These are phyloP conservation scores for Oryzias celebensis DNA, from an alignment of 2,113 vertebrate genomes.

Conservation along the genomic window DNA sequence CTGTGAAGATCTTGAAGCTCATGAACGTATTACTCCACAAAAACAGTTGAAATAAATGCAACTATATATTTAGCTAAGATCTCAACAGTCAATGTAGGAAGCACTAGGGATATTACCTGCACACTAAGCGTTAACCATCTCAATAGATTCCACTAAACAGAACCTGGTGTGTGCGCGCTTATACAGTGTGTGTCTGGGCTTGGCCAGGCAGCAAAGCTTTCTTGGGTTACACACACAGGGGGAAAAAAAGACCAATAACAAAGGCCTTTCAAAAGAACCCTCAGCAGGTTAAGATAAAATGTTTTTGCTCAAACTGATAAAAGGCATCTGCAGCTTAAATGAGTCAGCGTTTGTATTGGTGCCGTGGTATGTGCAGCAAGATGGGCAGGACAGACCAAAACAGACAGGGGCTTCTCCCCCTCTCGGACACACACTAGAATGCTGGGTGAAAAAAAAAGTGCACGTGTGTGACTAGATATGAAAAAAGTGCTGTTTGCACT, in stretches of 20 bases:
- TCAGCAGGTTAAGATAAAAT: conserved; percentile 78
- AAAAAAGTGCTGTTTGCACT: conserved; percentile 11
- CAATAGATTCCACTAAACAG: conserved; percentile 64
- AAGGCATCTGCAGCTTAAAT: conserved; percentile 76
- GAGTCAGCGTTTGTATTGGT: conserved; percentile 45
- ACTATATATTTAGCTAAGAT: conserved; percentile 6
- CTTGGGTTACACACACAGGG: conserved; percentile 75
- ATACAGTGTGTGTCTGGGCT: conserved; percentile 64
- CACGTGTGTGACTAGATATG: conserved; percentile 18
- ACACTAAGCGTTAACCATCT: conserved; percentile 38
- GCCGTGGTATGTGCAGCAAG: conserved; percentile 46
- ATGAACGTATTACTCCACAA: background rate
- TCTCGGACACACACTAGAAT: conserved; percentile 8
- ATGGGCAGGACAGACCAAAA: conserved; percentile 31
- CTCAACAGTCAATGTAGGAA: conserved; percentile 24
- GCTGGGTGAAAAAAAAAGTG: background rate
- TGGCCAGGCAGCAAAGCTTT: conserved; percentile 60
- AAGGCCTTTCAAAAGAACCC: conserved; percentile 72
- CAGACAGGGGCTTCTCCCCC: conserved; percentile 28
- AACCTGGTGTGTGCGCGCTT: conserved; percentile 58
- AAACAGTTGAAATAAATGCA: background rate
- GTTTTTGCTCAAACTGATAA: conserved; percentile 74
- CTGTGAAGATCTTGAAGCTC: too few species aligned
- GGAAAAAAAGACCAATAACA: conserved; percentile 76
- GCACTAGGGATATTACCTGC: conserved; percentile 32